These are phyloP conservation scores for Lepidocyrtinus sp. DNA, from an alignment of 2,888 invertebrate genomes.

Conservation along the genomic window DNA sequence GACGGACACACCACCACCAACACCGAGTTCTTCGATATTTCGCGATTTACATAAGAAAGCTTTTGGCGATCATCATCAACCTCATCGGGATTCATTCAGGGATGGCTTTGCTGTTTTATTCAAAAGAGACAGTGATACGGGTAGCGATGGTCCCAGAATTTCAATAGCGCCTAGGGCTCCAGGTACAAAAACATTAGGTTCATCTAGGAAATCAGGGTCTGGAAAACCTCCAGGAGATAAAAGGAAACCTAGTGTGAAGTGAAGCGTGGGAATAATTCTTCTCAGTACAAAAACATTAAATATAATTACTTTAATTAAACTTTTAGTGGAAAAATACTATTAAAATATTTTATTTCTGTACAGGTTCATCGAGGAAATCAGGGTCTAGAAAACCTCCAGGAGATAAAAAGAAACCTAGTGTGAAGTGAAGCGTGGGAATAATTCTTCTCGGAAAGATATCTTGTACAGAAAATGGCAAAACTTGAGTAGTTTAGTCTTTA, in stretches of 20 bases:
- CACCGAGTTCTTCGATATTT: not conserved
- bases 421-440: not conserved
- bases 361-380: too few species aligned
- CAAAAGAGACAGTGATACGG: not conserved
- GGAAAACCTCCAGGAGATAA: too few species aligned
- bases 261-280: not conserved
- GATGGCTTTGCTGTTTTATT: not conserved
- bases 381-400: too few species aligned
- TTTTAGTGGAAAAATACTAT: too few species aligned
- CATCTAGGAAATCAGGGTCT: too few species aligned
- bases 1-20: not conserved
- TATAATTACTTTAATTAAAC: too few species aligned
- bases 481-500: not conserved
- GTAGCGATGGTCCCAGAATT: too few species aligned
- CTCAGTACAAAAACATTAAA: too few species aligned
- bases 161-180: too few species aligned
- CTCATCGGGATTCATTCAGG: not conserved
- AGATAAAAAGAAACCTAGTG: not conserved
- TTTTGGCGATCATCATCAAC: not conserved
- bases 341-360: too few species aligned
- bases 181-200: too few species aligned
- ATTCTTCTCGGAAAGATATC: too few species aligned
- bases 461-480: not conserved
- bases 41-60: not conserved
- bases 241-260: not conserved